Percentiles rank a stretch among this genome's conserved stretches.
These are phyloP conservation scores for Poecilia velifera DNA, from an alignment of 2,797 vertebrate species.

Conservation along the genomic window DNA sequence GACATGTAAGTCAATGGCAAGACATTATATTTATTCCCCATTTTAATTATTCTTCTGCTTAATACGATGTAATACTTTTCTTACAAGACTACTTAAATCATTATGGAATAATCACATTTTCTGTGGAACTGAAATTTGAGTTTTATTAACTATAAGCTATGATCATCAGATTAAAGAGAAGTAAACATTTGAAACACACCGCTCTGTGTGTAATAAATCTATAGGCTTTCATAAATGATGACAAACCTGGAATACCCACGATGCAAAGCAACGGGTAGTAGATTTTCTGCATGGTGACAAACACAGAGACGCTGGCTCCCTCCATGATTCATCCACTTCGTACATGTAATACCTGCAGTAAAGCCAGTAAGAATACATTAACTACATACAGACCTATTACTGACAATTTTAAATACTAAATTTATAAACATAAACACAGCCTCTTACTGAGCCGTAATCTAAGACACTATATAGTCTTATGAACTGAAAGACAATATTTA, in stretches of 20 bases:
- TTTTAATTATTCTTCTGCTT: too few relatives aligned
- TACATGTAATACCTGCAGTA: slow-evolving; percentile 66
- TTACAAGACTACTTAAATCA: background rate
- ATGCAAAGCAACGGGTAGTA: slow-evolving; percentile 82
- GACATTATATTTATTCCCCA: too few relatives aligned
- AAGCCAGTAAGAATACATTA: slow-evolving; percentile 33
- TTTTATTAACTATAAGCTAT: background rate
- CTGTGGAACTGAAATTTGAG: background rate
- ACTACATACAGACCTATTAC: background rate
- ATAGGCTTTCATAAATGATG: background rate
- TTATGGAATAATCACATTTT: background rate
- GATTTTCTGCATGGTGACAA: slow-evolving; percentile 79
- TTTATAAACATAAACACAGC: background rate
- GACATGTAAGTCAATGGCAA: too few relatives aligned
- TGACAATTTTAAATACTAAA: background rate
- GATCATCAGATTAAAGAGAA: background rate
- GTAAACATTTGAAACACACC: background rate
- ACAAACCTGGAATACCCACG: slow-evolving; percentile 83
- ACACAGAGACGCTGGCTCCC: slow-evolving; percentile 46
- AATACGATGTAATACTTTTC: too few relatives aligned
- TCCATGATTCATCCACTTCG: slow-evolving; percentile 69
- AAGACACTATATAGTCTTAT: background rate
- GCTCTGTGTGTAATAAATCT: background rate
- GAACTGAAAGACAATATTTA: background rate
- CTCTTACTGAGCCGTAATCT: background rate